Evolutionary conservation across 2,797 vertebrate species (phyloP), one percentile per base, ranked within the genome.

Genomic region (Chromis chromis): DNA sequence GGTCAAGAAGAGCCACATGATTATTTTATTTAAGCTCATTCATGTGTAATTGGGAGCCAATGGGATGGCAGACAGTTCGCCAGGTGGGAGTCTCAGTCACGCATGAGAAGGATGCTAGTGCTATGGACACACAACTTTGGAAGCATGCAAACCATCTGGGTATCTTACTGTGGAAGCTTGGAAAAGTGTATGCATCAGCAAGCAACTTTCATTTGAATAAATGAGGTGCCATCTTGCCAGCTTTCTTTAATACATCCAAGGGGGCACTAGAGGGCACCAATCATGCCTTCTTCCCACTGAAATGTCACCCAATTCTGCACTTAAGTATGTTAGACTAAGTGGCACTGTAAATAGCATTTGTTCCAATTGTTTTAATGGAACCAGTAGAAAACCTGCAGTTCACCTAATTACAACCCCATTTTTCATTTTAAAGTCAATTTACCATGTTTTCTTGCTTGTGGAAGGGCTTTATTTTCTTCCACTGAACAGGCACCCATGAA

Each of bases 1-100:
- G 17, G 42, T 17, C 16, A 5, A 46, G 9, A 50, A 11, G 21
- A 50, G 21, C 21, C 8, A 9, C 9, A 48, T n/a, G 9, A 10
- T 21, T 44, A 48, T 48, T 48, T 48, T 48, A n/a, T n/a, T 48
- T 21, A 21, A 21, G 46, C 46, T 16, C 49, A n/a, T 65, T 53
- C 62, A 65, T 53, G 62, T 65, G 33, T 40, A 33, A n/a, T n/a
- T 49, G 13, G n/a, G 60, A 63, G 44, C 31, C 49, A 65, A 39
- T 46, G 50, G 61, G 49, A 64, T 40, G 62, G 39, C 16, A n/a
- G 46, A 9, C 19, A 4, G 21, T 33, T 39, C 3, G 52, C 31
- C 48, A 39, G 49, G 50, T 39, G 62, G 50, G 31, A 33, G 33
- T 40, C 49, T 65, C 17, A 21, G 48, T 65, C 24, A 33, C 16